Base-by-base conservation (phyloP, 2,888 invertebrate species). In the Eupeodes luniger region DNA sequence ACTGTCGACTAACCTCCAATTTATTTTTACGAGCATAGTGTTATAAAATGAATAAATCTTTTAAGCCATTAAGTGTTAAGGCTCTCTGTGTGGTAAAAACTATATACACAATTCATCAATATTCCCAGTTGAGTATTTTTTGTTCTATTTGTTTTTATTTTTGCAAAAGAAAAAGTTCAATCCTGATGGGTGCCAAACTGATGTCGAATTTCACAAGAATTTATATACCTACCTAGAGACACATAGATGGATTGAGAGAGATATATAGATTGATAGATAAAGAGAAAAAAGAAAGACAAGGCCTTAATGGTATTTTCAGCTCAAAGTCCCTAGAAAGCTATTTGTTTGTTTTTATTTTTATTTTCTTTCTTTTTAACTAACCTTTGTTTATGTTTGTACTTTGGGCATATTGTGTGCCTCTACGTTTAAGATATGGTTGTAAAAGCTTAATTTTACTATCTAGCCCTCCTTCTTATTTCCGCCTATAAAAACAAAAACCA, bases 11-110 rank as follows among this genome's bases (percentile, higher is more conserved):
- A 72, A 72, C 72, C 59, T 72, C 59, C 44, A 72, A 72, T 59
- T 59, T 72, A 7, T 72, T 59, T 27, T 72, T 59, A 59, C 57
- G 59, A 72, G 44, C 27, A 7, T 27, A 72, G 47, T 72, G 27
- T 40, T 70, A 59, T 47, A 57, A 57, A 59, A 47, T 10, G 47
- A 57, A 59, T 72, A 72, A 72, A 72, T 59, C 57, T 57, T 72
- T 59, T 59, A 72, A 72, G 59, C 57, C 59, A 72, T 72, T 72
- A 72, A 72, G 59, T 49, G 72, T 47, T 59, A 59, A 5, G 44
- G 27, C 27, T 27, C 3, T 27, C 44, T 53, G 34, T 57, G 57
- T 59, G 57, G 59, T 47, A 47, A 59, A 44, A 59, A 59, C 59
- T 72, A 57, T 1, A 27, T 27, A 27, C 27, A 72, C 72, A 59